These are phyloP conservation scores for Brevimyrus niger DNA, from an alignment of 2,113 vertebrate genomes.

Conservation along the genomic window DNA sequence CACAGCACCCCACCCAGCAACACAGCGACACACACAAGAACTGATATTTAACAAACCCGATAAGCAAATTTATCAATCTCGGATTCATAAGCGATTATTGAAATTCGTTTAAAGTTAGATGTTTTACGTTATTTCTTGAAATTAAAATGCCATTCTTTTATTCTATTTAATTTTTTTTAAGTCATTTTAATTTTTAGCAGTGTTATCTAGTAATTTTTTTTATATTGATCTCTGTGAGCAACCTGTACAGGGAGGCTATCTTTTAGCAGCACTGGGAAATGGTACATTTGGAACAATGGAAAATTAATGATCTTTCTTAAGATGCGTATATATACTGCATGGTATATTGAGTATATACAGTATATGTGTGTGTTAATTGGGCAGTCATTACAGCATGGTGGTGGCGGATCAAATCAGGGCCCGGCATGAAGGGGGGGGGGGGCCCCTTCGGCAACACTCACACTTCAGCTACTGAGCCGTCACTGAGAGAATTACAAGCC, in stretches of 20 bases:
- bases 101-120: constrained; percentile 42
- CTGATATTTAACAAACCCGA: constrained; percentile 42
- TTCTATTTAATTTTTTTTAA: constrained; percentile 56
- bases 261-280: constrained; percentile 38
- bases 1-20: constrained; percentile 34
- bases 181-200: constrained; percentile 62
- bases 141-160: constrained; percentile 60
- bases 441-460: constrained; percentile 5
- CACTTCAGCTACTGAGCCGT: constrained; percentile 54
- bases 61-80: constrained; percentile 50
- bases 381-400: constrained; percentile 19
- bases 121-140: constrained; percentile 64
- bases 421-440: neutral
- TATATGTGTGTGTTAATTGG: constrained; percentile 11
- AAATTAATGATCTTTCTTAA: constrained; percentile 32
- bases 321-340: constrained; percentile 34
- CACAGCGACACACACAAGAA: constrained; percentile 32
- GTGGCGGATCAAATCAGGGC: constrained; percentile 7
- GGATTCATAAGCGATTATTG: constrained; percentile 35
- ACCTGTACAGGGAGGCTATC: constrained; percentile 36
- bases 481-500: constrained; percentile 48
- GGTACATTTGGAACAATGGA: constrained; percentile 32
- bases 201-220: constrained; percentile 56
- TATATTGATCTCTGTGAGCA: constrained; percentile 43
- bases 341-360: constrained; percentile 16